These are phyloP conservation scores for Marasmarcha lunaedactyla DNA, from an alignment of 2,888 invertebrate species.

Conservation along the genomic window DNA sequence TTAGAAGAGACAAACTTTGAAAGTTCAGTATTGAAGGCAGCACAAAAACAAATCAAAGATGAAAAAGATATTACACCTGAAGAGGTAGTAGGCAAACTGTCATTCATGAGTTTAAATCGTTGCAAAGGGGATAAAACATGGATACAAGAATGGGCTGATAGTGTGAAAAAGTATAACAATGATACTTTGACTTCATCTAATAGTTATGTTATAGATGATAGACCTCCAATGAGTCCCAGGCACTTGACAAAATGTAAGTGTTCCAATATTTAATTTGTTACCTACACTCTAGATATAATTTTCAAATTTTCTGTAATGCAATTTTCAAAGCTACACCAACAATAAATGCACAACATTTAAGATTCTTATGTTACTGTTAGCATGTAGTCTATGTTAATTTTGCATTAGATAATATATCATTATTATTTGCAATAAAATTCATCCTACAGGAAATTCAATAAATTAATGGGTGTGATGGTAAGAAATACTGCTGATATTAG, in stretches of 20 bases:
- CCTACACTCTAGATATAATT: conserved; percentile 6
- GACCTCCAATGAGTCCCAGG: conserved; percentile 53
- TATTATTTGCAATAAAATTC: no score
- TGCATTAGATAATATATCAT: no score
- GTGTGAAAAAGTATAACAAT: conserved; percentile 66
- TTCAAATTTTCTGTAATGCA: conserved; percentile 4
- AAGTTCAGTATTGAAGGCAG: conserved; percentile 47
- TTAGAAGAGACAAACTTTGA: conserved; percentile 45
- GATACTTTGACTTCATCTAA: conserved; percentile 34
- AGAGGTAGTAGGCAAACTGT: conserved; percentile 49
- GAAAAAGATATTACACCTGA: conserved; percentile 41
- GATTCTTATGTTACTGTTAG: no score
- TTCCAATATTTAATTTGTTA: not conserved
- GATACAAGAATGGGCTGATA: conserved; percentile 76
- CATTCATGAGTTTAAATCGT: conserved; percentile 55
- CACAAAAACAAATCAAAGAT: conserved; percentile 42
- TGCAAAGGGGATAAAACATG: conserved; percentile 68
- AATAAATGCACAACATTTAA: no score
- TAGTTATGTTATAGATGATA: conserved; percentile 29
- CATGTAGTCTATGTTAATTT: no score
- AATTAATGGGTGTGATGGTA: no score
- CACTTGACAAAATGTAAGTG: conserved; percentile 52
- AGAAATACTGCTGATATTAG: no score
- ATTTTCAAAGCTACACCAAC: no score
- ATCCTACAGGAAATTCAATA: no score